A percentile compares a stretch with the other conserved stretches of the same genome.
These are phyloP conservation scores for Sebastes vulpes DNA, from an alignment of 2,797 vertebrate genomes.

Conservation along the genomic window DNA sequence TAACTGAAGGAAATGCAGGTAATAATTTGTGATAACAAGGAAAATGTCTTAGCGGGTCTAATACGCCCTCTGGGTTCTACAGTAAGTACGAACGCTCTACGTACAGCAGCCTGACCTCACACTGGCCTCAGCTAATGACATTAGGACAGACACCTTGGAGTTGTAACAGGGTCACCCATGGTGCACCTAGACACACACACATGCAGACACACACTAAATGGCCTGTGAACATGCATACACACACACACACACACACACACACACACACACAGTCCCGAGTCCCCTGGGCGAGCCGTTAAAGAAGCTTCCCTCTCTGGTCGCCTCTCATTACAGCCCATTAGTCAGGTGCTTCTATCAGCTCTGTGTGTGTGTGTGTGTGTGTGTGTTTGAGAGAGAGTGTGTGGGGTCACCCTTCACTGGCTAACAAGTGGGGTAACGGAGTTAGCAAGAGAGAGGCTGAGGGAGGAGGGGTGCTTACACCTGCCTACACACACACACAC, in stretches of 20 bases:
- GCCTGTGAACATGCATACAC: conserved; percentile 51
- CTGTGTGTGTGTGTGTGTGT: conserved; percentile 18
- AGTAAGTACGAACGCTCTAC: conserved; percentile 74
- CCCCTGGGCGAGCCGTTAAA: conserved; percentile 84
- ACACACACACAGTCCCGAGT: conserved; percentile 67
- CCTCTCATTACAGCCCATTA: conserved; percentile 94
- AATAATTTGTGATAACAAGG: conserved; percentile 68
- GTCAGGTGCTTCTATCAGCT: conserved; percentile 87
- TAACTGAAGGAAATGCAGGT: conserved; percentile 49
- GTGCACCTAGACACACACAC: conserved; percentile 61
- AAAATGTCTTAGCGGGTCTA: conserved; percentile 31
- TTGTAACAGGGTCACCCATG: conserved; percentile 88
- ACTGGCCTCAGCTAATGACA: conserved; percentile 89
- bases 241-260: conserved; percentile 79
- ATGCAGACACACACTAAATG: conserved; percentile 42
- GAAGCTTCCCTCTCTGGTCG: conserved; percentile 89
- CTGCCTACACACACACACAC: conserved; percentile 52
- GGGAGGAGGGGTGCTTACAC: conserved; percentile 66
- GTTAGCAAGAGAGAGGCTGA: conserved; percentile 53
- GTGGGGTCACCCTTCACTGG: conserved; percentile 70
- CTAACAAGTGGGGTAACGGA: conserved; percentile 80
- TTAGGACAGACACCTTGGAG: conserved; percentile 90
- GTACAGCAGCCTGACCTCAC: conserved; percentile 87
- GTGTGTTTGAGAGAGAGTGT: conserved; percentile 42
- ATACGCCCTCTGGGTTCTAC: conserved; percentile 53